Evolutionary conservation across 2,888 invertebrate genomes (phyloP), one percentile per base, ranked within the genome.

Genomic region (Cosmorhoe ocellata): DNA sequence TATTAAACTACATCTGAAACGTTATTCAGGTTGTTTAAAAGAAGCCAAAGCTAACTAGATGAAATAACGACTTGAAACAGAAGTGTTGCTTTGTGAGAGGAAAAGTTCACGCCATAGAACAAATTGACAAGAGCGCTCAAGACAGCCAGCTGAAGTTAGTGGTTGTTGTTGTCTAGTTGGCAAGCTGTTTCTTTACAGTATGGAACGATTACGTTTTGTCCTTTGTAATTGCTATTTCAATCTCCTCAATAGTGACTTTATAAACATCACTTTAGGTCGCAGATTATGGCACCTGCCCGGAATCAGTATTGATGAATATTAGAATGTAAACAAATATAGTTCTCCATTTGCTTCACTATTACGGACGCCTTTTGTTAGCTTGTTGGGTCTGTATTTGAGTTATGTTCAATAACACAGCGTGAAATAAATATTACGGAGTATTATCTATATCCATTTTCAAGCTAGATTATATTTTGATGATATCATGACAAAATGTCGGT

Each of bases 271-370:
- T 42, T 10, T 11, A 41, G 32, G 33, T 14, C 12, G 10, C 26
- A 24, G 14, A 33, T 48, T 30, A 48, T 67, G 60, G 63, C 66
- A 66, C 67, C 64, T 68, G 61, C 42, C 51, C 44, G 46, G 46
- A 52, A 59, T 59, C 59, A 49, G 14, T 38, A 44, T 50, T 61
- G 58, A 64, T 71, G 62, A 66, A 44, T 44, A 50, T 50, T 38
- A 43, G 62, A 67, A 61, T 48, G 54, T 63, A 57, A 63, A 65
- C 59, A 54, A 60, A 58, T 54, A 53, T 49, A 38, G 30, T 39
- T 42, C 22, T 27, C 31, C 40, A 38, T 31, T 30, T 30, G 41
- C 37, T 49, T 42, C 10, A 28, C 27, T 49, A 49, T 42, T 42
- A 49, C 42, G 8, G 13, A 42, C 42, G 42, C 49, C 49, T 42